Conservation (phyloP, 2,888 invertebrate species). For the Ophion obscuratus region DNA sequence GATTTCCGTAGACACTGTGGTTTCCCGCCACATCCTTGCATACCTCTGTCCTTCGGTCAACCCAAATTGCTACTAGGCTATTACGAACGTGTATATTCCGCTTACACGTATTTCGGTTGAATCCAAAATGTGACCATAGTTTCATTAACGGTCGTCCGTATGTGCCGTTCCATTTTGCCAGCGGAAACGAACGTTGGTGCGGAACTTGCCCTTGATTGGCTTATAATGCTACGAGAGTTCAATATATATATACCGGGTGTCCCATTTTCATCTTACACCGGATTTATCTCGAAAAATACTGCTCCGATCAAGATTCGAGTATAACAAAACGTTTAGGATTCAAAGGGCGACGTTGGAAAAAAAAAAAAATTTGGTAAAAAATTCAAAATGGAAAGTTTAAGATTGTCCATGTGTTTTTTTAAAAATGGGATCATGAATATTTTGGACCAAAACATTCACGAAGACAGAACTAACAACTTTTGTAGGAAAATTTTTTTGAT, state of each 20-base stretch:
- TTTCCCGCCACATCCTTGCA: slow-evolving; percentile 34
- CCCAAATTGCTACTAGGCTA: slow-evolving; percentile 27
- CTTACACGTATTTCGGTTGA: slow-evolving; percentile 43
- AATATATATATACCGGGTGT: neutral
- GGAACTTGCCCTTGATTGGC: slow-evolving; percentile 49
- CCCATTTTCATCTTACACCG: too few relatives aligned
- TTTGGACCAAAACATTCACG: too few relatives aligned
- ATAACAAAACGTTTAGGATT: too few relatives aligned
- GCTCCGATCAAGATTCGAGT: too few relatives aligned
- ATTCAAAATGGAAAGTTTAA: too few relatives aligned
- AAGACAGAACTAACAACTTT: too few relatives aligned
- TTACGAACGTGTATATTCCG: slow-evolving; percentile 15
- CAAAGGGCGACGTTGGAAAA: too few relatives aligned
- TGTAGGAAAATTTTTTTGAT: too few relatives aligned
- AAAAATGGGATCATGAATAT: too few relatives aligned
- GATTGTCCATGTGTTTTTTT: too few relatives aligned
- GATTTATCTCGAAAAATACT: too few relatives aligned
- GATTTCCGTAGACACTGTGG: slow-evolving; percentile 42
- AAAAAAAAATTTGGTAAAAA: too few relatives aligned
- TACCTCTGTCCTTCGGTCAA: slow-evolving; percentile 2
- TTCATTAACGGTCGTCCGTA: slow-evolving; percentile 59
- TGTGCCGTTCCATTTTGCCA: slow-evolving; percentile 27
- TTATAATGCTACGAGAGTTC: slow-evolving; percentile 14
- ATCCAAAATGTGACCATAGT: slow-evolving; percentile 51
- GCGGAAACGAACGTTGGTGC: slow-evolving; percentile 55